Evolutionary conservation across 2,888 invertebrate species (phyloP).

Genomic region (Liodrosophila aerea): DNA sequence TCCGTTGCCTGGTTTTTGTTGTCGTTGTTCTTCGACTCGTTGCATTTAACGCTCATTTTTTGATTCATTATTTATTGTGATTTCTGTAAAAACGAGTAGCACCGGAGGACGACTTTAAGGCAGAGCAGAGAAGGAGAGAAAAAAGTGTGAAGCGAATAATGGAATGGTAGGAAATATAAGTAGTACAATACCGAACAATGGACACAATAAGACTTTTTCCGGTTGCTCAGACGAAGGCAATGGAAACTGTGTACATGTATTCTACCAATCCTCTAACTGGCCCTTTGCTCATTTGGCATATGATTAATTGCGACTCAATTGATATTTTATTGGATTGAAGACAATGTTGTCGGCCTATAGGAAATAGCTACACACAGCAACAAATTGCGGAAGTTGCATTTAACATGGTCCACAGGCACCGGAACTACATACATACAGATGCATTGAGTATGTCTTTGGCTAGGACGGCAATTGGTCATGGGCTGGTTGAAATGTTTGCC

Average conservation of each 20-base stretch:
- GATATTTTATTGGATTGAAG: constrained; percentile 78
- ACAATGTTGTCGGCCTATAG: constrained; percentile 25
- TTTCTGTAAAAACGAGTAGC: constrained; percentile 65
- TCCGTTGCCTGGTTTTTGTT: constrained; percentile 68
- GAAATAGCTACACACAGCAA: constrained; percentile 32
- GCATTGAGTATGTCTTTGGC: constrained; percentile 13
- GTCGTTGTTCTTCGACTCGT: constrained; percentile 31
- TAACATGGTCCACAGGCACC: constrained; percentile 49
- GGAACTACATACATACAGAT: constrained; percentile 51
- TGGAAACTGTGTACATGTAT: constrained; percentile 32
- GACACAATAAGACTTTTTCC: constrained; percentile 66
- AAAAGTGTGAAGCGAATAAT: constrained; percentile 71
- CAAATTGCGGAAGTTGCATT: constrained; percentile 65
- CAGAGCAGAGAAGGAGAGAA: constrained; percentile 32
- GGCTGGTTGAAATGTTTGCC: constrained; percentile 64
- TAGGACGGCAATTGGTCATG: constrained; percentile 1
- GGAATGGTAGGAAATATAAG: neutral
- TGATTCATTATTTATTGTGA: constrained; percentile 79
- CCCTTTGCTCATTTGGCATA: constrained; percentile 71
- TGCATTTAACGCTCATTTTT: constrained; percentile 80
- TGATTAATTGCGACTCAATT: constrained; percentile 81
- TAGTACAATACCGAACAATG: constrained; percentile 57
- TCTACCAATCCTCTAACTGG: constrained; percentile 27
- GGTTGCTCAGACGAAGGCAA: constrained; percentile 45
- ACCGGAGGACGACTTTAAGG: constrained; percentile 38